Conservation (phyloP, 2,888 invertebrate genomes). For the Plusia festucae region DNA sequence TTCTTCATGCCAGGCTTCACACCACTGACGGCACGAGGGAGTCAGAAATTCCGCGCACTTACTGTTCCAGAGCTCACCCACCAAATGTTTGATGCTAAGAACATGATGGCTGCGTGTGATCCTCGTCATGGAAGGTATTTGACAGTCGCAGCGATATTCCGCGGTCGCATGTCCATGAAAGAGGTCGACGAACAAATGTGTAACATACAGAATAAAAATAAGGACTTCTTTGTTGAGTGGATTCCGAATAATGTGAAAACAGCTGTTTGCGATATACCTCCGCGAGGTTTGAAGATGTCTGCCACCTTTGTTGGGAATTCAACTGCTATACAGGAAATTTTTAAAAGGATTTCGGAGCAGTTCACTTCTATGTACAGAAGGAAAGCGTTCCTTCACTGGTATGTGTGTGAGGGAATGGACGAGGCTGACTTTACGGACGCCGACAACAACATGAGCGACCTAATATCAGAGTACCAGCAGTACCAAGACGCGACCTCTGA, state of each 20-base stretch:
- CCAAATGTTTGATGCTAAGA: constrained; percentile 97
- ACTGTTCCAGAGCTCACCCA: constrained; percentile 96
- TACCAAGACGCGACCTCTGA: constrained; percentile 96
- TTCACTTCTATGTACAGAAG: constrained; percentile 97
- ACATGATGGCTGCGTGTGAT: constrained; percentile 98
- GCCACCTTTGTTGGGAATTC: constrained; percentile 96
- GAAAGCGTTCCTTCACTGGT: constrained; percentile 99
- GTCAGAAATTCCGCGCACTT: constrained; percentile 95
- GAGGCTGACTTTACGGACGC: constrained; percentile 98
- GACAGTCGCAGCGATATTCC: constrained; percentile 96
- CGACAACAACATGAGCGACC: constrained; percentile 97
- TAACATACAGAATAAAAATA: constrained; percentile 93
- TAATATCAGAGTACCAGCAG: constrained; percentile 97
- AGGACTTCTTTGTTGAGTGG: constrained; percentile 94
- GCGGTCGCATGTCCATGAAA: constrained; percentile 97
- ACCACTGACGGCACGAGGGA: constrained; percentile 93
- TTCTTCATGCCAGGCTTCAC: constrained; percentile 90
- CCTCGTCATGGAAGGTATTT: constrained; percentile 96
- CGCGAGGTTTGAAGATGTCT: constrained; percentile 93
- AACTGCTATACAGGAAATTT: constrained; percentile 95
- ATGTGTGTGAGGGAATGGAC: constrained; percentile 98
- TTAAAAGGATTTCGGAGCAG: constrained; percentile 95
- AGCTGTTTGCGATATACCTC: constrained; percentile 94
- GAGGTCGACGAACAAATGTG: constrained; percentile 95
- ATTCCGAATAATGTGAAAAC: constrained; percentile 94